Conservation (phyloP, 2,888 invertebrate species). For the Drosophila borealis region DNA sequence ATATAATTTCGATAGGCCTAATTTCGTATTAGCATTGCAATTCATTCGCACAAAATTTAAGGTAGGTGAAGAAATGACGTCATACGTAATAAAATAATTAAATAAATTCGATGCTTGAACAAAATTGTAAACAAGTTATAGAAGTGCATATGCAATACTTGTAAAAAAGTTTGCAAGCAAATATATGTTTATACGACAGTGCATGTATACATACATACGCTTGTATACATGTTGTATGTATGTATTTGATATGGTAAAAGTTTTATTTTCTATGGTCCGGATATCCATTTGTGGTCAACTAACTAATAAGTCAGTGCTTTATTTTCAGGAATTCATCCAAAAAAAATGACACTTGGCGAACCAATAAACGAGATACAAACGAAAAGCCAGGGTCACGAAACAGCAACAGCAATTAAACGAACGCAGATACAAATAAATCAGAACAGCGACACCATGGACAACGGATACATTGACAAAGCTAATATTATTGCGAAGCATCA, state of each 20-base stretch:
- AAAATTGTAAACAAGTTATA: neutral
- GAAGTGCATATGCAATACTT: neutral
- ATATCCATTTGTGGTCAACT: neutral
- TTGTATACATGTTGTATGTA: neutral
- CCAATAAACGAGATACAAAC: slow-evolving; percentile 61
- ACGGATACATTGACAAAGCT: slow-evolving; percentile 42
- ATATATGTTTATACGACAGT: neutral
- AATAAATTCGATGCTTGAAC: neutral
- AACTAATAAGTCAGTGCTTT: neutral
- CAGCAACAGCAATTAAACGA: slow-evolving; percentile 34
- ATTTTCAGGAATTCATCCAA: slow-evolving; percentile 17
- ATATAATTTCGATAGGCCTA: slow-evolving; percentile 1
- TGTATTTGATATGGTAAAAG: slow-evolving; percentile 2
- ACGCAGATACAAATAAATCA: slow-evolving; percentile 27
- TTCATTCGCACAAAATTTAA: slow-evolving; percentile 27
- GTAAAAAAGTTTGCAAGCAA: neutral
- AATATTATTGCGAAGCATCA: slow-evolving; percentile 36
- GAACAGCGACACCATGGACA: slow-evolving; percentile 49
- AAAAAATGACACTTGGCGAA: slow-evolving; percentile 75
- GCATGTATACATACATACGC: slow-evolving; percentile 10
- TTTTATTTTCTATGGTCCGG: neutral
- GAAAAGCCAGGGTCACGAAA: slow-evolving; percentile 16
- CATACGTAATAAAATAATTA: slow-evolving; percentile 26
- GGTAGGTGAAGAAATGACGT: slow-evolving; percentile 51
- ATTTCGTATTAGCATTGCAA: slow-evolving; percentile 17